Conservation (phyloP, 2,113 vertebrate species). For the Limnothrissa miodon region DNA sequence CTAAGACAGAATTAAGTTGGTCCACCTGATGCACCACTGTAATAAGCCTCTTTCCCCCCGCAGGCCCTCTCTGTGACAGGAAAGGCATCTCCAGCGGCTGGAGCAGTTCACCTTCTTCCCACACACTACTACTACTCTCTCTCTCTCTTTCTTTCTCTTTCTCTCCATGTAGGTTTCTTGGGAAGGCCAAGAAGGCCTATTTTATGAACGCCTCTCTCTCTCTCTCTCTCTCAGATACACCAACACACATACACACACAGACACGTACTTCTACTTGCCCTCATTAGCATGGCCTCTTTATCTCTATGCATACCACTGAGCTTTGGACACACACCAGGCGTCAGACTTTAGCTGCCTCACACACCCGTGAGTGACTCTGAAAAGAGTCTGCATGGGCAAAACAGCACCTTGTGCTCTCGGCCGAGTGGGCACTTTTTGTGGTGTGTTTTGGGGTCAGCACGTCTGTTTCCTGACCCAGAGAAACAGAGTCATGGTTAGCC, state of each 20-base stretch:
- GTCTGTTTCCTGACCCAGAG: neutral
- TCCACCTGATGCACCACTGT: constrained; percentile 27
- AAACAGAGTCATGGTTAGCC: neutral
- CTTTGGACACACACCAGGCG: neutral
- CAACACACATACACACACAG: constrained; percentile 22
- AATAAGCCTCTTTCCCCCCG: constrained; percentile 30
- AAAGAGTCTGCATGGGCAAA: neutral
- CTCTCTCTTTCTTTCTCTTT: no score
- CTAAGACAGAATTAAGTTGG: constrained; percentile 37
- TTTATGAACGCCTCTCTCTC: neutral
- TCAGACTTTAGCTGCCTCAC: neutral
- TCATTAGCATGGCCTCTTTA: neutral
- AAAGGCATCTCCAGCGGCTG: no score
- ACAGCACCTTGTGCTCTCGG: neutral
- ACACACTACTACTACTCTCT: no score
- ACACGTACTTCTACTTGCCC: neutral
- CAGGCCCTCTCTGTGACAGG: constrained; percentile 16
- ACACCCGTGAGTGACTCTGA: neutral
- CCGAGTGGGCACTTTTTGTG: neutral
- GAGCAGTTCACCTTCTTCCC: no score
- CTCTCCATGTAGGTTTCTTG: no score
- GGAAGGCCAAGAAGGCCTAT: neutral
- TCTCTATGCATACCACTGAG: neutral
- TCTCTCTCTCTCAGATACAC: constrained; percentile 19
- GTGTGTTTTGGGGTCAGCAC: neutral